Conservation (phyloP, 2,797 vertebrate genomes). For the Synaphobranchus kaupii region DNA sequence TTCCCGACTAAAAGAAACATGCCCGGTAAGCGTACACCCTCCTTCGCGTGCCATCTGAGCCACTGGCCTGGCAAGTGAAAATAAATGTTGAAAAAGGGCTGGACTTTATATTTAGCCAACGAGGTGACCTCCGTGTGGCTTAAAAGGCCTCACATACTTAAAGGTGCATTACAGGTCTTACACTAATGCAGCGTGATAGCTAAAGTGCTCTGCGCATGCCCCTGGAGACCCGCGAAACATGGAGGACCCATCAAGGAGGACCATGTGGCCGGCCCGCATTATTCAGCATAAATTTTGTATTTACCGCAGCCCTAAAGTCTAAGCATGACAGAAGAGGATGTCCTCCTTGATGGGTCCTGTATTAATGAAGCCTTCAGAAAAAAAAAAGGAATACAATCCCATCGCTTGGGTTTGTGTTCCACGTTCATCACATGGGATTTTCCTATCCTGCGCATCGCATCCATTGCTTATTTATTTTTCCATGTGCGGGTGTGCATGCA, state of each 20-base stretch:
- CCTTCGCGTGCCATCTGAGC: constrained; percentile 62
- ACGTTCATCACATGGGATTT: constrained; percentile 49
- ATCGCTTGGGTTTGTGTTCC: constrained; percentile 52
- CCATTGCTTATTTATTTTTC: background rate
- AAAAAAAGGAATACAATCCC: constrained; percentile 49
- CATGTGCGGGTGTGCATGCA: constrained; percentile 12
- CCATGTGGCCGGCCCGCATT: constrained; percentile 77
- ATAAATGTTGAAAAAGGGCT: constrained; percentile 71
- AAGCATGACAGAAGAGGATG: constrained; percentile 51
- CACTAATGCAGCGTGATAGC: constrained; percentile 90
- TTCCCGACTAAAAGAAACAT: constrained; percentile 28
- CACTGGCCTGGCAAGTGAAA: constrained; percentile 67
- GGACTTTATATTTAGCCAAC: constrained; percentile 74
- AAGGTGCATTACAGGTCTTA: constrained; percentile 89
- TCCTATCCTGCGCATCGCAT: background rate
- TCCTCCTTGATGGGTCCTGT: too few species aligned
- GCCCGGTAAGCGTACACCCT: constrained; percentile 39
- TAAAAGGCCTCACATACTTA: constrained; percentile 84
- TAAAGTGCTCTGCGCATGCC: constrained; percentile 86
- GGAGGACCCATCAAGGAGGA: constrained; percentile 67
- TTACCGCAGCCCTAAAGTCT: constrained; percentile 63
- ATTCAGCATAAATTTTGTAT: constrained; percentile 83
- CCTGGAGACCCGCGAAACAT: constrained; percentile 73
- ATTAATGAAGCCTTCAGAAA: constrained; percentile 59
- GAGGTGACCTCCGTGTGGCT: constrained; percentile 76